These are phyloP conservation scores for Polymixis lichenea DNA, from an alignment of 2,888 invertebrate species.

Conservation along the genomic window DNA sequence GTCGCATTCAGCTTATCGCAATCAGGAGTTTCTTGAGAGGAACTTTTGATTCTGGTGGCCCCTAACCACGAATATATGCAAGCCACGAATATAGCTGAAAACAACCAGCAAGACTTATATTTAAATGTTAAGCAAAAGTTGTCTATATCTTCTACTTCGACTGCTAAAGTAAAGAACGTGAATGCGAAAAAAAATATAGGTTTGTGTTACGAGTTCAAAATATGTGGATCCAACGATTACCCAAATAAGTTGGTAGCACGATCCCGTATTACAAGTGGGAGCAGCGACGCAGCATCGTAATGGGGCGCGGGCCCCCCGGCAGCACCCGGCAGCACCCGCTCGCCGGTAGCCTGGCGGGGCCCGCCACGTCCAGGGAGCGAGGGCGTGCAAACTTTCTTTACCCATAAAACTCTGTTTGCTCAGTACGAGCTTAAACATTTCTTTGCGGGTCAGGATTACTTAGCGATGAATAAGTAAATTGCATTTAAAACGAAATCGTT, in stretches of 20 bases:
- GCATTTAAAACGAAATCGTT: slow-evolving; percentile 75
- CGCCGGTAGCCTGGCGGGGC: slow-evolving; percentile 50
- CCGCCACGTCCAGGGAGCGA: slow-evolving; percentile 68
- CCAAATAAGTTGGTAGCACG: slow-evolving; percentile 71
- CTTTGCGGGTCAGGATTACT: slow-evolving; percentile 76
- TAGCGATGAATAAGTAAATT: slow-evolving; percentile 79
- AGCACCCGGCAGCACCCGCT: slow-evolving; percentile 49
- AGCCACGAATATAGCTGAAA: neutral
- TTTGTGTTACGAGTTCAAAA: slow-evolving; percentile 58
- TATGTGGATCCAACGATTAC: slow-evolving; percentile 64
- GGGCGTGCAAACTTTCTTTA: slow-evolving; percentile 76
- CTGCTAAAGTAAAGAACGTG: neutral
- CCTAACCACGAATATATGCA: neutral
- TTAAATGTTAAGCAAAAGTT: neutral
- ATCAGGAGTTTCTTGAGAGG: neutral
- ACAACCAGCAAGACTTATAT: neutral
- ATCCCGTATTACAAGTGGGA: slow-evolving; percentile 70
- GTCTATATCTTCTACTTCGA: neutral
- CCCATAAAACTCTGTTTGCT: slow-evolving; percentile 77
- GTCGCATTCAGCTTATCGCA: neutral
- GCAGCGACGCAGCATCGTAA: slow-evolving; percentile 55
- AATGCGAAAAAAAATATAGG: slow-evolving; percentile 48
- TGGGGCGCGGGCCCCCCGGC: slow-evolving; percentile 59
- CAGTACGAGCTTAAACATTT: slow-evolving; percentile 76
- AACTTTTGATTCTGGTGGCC: too few relatives aligned